phyloP scores from a whole-genome alignment of 2,797 vertebrate genomes.

The Sebastes glaucus region DNA sequence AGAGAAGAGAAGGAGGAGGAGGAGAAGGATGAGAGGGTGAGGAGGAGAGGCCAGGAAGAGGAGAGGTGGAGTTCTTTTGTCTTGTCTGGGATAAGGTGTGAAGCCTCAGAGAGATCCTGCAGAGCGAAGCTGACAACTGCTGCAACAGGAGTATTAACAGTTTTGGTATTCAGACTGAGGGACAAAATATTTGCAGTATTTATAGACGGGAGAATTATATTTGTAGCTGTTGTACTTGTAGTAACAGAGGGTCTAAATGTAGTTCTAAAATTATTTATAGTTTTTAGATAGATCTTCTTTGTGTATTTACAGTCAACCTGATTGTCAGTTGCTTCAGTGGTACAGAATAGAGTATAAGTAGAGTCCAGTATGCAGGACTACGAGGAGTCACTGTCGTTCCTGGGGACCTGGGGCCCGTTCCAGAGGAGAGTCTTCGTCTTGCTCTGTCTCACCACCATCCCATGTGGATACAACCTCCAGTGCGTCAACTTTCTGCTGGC shows the following conservation, averaged over 20 bases:
- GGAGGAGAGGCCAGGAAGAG: not conserved
- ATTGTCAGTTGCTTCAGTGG: not conserved
- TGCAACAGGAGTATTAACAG: not conserved
- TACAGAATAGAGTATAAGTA: not conserved
- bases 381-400: constrained; percentile 55
- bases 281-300: not conserved
- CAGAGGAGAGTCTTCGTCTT: constrained; percentile 54
- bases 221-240: not conserved
- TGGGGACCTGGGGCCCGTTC: constrained; percentile 63
- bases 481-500: constrained; percentile 63
- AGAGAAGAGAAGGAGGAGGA: not conserved
- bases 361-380: constrained; percentile 52
- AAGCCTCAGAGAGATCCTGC: not conserved
- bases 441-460: constrained; percentile 37
- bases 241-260: not conserved
- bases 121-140: not conserved
- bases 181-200: not conserved
- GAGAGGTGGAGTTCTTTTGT: constrained; percentile 45
- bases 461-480: constrained; percentile 55
- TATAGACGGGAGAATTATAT: not conserved
- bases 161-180: not conserved
- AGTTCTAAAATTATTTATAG: not conserved
- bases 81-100: constrained; percentile 15
- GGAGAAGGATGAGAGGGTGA: not conserved
- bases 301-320: not conserved